A percentile compares a stretch with the other conserved stretches of the same genome.
Evolutionary conservation across 1,140 invertebrate genomes (phyloP).

Genomic region (Dendrolimus kikuchii): DNA sequence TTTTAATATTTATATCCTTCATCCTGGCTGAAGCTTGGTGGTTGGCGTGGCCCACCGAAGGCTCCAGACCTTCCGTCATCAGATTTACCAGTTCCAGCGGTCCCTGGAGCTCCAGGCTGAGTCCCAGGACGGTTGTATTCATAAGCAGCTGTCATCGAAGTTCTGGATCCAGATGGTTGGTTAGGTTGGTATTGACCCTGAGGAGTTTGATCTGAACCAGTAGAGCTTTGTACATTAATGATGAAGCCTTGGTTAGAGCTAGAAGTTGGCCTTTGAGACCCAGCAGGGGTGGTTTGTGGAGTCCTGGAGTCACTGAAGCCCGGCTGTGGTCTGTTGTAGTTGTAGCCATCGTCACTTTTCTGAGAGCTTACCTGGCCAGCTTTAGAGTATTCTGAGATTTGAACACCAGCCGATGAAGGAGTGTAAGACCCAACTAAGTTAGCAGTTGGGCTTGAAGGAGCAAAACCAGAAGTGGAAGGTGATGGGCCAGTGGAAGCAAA

Average conservation of each 20-base stretch:
- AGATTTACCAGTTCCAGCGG: conserved; percentile 8
- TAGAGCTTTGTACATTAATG: no score
- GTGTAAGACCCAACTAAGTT: no score
- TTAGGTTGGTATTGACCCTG: not conserved
- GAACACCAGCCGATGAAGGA: conserved; percentile 1
- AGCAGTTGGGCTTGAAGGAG: not conserved
- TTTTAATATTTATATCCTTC: conserved; percentile 62
- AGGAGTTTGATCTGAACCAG: no score
- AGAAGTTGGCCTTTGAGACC: conserved; percentile 2
- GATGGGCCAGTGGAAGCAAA: not conserved
- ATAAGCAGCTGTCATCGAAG: conserved; percentile 14
- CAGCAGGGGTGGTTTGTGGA: not conserved
- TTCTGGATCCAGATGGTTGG: not conserved
- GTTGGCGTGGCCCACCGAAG: conserved; percentile 46
- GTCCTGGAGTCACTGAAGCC: not conserved
- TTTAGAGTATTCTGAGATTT: no score
- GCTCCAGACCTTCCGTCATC: conserved; percentile 3
- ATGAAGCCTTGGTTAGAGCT: no score
- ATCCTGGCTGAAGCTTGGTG: conserved; percentile 53
- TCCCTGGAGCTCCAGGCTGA: conserved; percentile 3
- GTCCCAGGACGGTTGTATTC: conserved; percentile 21
- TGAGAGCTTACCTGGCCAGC: no score
- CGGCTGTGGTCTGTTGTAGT: conserved; percentile 2
- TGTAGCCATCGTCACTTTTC: not conserved
- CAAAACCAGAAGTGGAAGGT: not conserved